These are phyloP conservation scores for Spisula solida DNA, from an alignment of 2,888 invertebrate species.

Conservation along the genomic window DNA sequence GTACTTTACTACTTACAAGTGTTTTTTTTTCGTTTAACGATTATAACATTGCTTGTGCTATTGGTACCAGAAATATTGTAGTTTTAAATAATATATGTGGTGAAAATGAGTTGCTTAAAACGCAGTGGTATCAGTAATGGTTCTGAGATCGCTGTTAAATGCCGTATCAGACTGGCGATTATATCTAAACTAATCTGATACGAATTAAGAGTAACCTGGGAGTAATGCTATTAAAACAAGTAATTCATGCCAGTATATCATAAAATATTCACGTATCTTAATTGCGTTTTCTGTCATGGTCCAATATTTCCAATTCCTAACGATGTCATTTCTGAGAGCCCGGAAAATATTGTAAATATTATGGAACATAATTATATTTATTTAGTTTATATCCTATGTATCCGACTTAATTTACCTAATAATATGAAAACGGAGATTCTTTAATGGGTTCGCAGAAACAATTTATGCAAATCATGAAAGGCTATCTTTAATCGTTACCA, in stretches of 20 bases:
- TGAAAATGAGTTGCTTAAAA: no score
- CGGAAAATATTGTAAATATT: not conserved
- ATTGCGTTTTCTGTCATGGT: not conserved
- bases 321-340: not conserved
- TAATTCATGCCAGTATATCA: not conserved
- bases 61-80: no score
- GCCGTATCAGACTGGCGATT: not conserved
- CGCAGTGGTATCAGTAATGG: no score
- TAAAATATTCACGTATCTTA: not conserved
- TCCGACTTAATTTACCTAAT: not conserved
- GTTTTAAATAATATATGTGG: no score
- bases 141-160: no score
- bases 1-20: no score
- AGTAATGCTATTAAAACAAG: not conserved
- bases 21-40: no score
- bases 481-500: not conserved
- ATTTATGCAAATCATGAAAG: slow-evolving; percentile 22
- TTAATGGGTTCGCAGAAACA: not conserved
- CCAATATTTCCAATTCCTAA: not conserved
- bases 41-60: no score
- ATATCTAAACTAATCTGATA: not conserved
- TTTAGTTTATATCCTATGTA: not conserved
- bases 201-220: not conserved
- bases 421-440: not conserved
- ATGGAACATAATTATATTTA: not conserved